phyloP scores from a whole-genome alignment of 2,888 invertebrate genomes.

The Venusia cambrica region DNA sequence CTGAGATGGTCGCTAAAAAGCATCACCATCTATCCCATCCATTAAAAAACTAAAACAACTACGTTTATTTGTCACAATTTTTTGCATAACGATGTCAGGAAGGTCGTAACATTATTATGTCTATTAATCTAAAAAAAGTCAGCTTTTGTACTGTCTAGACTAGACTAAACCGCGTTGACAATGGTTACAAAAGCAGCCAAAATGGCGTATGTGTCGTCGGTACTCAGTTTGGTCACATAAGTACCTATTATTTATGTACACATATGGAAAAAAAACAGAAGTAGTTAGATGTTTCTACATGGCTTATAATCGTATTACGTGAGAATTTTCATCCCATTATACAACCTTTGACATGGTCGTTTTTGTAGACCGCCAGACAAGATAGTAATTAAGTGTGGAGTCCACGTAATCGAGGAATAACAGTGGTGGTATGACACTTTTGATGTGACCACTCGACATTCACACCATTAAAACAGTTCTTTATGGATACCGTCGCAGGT shows the following conservation, averaged over 20 bases:
- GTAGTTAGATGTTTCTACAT: no score
- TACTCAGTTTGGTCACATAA: no score
- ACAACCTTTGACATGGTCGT: constrained; percentile 59
- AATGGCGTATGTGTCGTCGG: no score
- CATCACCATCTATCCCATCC: constrained; percentile 7
- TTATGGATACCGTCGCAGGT: constrained; percentile 28
- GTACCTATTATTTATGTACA: no score
- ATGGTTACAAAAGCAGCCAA: constrained; percentile 22
- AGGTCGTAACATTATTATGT: constrained; percentile 18
- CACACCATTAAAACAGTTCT: constrained; percentile 61
- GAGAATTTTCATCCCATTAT: constrained; percentile 49
- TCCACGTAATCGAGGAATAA: constrained; percentile 41
- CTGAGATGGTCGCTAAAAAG: constrained; percentile 1
- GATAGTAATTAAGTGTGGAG: constrained; percentile 60
- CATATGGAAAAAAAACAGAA: no score
- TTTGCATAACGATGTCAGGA: constrained; percentile 7
- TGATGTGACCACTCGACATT: constrained; percentile 42
- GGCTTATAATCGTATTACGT: no score
- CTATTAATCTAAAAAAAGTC: no score
- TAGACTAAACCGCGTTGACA: constrained; percentile 24
- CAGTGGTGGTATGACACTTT: constrained; percentile 34
- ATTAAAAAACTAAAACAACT: constrained; percentile 18
- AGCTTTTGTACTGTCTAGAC: background rate
- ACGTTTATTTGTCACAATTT: constrained; percentile 15
- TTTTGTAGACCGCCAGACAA: constrained; percentile 38